Evolutionary conservation across 2,797 vertebrate genomes (phyloP).

Genomic region (Diplodus sargus): DNA sequence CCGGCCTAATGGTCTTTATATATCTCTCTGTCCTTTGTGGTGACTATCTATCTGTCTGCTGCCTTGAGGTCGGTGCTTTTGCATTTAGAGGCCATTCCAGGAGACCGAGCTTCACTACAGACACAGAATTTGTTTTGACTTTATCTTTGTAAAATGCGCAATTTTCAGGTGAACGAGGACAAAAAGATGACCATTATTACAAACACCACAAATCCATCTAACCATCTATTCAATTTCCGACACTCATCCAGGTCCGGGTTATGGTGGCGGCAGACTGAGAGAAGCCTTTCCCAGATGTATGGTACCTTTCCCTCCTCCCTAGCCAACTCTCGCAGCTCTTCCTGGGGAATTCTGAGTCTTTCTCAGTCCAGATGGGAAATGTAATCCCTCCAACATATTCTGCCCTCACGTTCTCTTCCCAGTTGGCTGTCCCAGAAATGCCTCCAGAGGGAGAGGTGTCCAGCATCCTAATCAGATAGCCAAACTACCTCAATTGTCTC

Average conservation of each 20-base stretch:
- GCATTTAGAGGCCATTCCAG: slow-evolving; percentile 40
- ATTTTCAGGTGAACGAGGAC: slow-evolving; percentile 16
- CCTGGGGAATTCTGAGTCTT: slow-evolving; percentile 19
- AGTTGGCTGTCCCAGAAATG: slow-evolving; percentile 9
- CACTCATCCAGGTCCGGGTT: slow-evolving; percentile 7
- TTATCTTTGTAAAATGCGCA: not conserved
- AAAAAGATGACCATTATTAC: not conserved
- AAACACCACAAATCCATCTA: not conserved
- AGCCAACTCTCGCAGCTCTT: slow-evolving; percentile 29
- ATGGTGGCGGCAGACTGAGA: slow-evolving; percentile 13
- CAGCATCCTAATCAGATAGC: slow-evolving; percentile 6
- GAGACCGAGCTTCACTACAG: slow-evolving; percentile 20
- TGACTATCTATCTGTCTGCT: slow-evolving; percentile 60
- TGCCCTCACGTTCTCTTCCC: slow-evolving; percentile 18
- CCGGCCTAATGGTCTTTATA: slow-evolving; percentile 51
- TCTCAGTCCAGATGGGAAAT: slow-evolving; percentile 22
- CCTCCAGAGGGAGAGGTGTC: slow-evolving; percentile 5
- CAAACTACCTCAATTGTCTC: slow-evolving; percentile 13
- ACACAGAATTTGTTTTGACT: not conserved
- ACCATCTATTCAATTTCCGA: slow-evolving; percentile 17
- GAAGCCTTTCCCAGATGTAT: slow-evolving; percentile 22
- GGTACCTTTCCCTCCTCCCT: slow-evolving; percentile 3
- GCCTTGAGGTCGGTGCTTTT: slow-evolving; percentile 37
- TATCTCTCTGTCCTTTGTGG: slow-evolving; percentile 43
- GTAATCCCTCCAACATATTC: slow-evolving; percentile 21